Percentiles rank a stretch among this genome's conserved stretches.
phyloP scores from a whole-genome alignment of 2,888 invertebrate species.

The Seladonia tumulorum region DNA sequence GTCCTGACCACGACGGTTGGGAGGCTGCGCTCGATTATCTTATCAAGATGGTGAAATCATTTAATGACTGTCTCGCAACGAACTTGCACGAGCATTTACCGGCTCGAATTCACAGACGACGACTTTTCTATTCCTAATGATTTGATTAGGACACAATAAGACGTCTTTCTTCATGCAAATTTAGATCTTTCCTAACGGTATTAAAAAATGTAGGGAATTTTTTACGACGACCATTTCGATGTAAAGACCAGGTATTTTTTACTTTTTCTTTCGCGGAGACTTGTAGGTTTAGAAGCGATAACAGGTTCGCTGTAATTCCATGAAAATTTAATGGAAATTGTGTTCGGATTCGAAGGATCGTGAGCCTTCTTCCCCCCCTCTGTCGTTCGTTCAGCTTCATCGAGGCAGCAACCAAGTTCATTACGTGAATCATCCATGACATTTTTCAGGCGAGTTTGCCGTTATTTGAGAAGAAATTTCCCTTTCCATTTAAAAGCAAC shows the following conservation, averaged over 20 bases:
- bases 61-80: slow-evolving; percentile 41
- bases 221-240: not conserved
- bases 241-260: not conserved
- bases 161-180: not conserved
- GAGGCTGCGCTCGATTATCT: slow-evolving; percentile 37
- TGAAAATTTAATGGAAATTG: not conserved
- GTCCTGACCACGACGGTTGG: not conserved
- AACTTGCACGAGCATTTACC: slow-evolving; percentile 23
- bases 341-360: slow-evolving; percentile 5
- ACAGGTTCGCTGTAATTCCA: not conserved
- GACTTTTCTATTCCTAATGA: slow-evolving; percentile 25
- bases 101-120: slow-evolving; percentile 14
- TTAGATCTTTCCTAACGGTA: not conserved
- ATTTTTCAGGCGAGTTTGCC: slow-evolving; percentile 34
- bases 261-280: not conserved
- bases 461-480: slow-evolving; percentile 33
- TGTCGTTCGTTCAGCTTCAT: slow-evolving; percentile 49
- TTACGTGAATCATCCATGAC: slow-evolving; percentile 48
- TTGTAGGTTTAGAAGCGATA: not conserved
- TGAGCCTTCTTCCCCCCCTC: slow-evolving; percentile 10
- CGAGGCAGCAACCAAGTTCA: slow-evolving; percentile 45
- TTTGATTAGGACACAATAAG: not conserved
- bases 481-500: slow-evolving; percentile 18
- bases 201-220: not conserved
- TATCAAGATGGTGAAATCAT: slow-evolving; percentile 56